Evolutionary conservation across 2,888 invertebrate species (phyloP).

Genomic region (Dryobota labecula): DNA sequence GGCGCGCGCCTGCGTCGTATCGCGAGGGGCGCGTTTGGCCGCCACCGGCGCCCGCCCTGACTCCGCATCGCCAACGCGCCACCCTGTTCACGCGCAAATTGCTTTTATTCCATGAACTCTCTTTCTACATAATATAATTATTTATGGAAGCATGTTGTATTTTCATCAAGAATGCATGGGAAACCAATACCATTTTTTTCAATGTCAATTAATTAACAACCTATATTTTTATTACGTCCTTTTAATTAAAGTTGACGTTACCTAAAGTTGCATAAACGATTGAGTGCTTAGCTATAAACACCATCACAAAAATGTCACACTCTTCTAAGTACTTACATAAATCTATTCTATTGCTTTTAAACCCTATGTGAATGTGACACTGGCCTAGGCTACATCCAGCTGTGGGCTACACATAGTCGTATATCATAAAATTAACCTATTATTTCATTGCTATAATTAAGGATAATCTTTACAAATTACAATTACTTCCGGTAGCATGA

Average conservation of each 20-base stretch:
- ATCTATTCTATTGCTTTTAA: background rate
- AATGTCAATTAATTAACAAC: background rate
- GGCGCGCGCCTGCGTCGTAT: slow-evolving; percentile 82
- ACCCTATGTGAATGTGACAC: no score
- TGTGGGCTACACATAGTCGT: background rate
- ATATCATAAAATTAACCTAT: background rate
- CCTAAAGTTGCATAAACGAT: background rate
- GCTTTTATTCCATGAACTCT: slow-evolving; percentile 58
- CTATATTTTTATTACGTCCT: background rate
- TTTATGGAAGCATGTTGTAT: slow-evolving; percentile 20
- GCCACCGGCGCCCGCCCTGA: slow-evolving; percentile 76
- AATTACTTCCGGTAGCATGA: background rate
- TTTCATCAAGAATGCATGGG: background rate
- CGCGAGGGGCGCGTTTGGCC: slow-evolving; percentile 72
- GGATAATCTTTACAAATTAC: background rate
- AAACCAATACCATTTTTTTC: background rate
- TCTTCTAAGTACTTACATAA: background rate
- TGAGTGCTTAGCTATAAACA: background rate
- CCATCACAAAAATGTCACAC: background rate
- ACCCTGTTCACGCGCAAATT: slow-evolving; percentile 88
- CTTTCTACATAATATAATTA: slow-evolving; percentile 10
- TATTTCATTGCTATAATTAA: background rate
- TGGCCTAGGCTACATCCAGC: background rate
- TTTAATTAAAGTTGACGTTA: background rate
- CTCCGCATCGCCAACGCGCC: slow-evolving; percentile 75